A percentile compares a stretch with the other conserved stretches of the same genome.
Evolutionary conservation across 1,140 invertebrate species (phyloP).

Genomic region (Teleogryllus occipitalis): DNA sequence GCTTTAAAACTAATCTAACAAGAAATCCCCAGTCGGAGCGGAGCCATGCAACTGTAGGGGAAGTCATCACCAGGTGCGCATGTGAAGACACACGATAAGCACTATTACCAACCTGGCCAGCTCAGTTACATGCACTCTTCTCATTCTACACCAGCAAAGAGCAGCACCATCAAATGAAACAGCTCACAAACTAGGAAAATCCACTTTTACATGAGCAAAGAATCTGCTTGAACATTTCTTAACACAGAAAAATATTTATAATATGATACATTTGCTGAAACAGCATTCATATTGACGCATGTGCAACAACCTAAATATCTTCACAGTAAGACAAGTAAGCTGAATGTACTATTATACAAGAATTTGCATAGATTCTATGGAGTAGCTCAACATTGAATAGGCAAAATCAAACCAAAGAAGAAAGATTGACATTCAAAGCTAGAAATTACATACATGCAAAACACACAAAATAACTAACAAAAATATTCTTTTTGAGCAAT

Average conservation of each 20-base stretch:
- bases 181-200: background rate
- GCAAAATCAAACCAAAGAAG: background rate
- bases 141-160: background rate
- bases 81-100: constrained; percentile 18
- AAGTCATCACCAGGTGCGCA: constrained; percentile 19
- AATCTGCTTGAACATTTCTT: background rate
- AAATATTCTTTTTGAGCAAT: background rate
- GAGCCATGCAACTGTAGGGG: constrained; percentile 20
- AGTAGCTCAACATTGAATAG: background rate
- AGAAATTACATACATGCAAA: constrained; percentile 1
- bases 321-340: background rate
- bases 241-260: background rate
- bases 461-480: constrained; percentile 5
- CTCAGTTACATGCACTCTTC: background rate
- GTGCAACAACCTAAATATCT: background rate
- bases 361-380: background rate
- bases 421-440: background rate
- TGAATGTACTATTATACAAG: background rate
- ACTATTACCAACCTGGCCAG: constrained; percentile 12
- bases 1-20: constrained; percentile 17
- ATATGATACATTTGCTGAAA: background rate
- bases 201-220: background rate
- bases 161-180: background rate
- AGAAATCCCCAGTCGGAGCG: constrained; percentile 12
- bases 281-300: background rate